Percentiles rank a stretch among this genome's conserved stretches.
phyloP scores from a whole-genome alignment of 2,888 invertebrate species.

The Hirtodrosophila cameraria region DNA sequence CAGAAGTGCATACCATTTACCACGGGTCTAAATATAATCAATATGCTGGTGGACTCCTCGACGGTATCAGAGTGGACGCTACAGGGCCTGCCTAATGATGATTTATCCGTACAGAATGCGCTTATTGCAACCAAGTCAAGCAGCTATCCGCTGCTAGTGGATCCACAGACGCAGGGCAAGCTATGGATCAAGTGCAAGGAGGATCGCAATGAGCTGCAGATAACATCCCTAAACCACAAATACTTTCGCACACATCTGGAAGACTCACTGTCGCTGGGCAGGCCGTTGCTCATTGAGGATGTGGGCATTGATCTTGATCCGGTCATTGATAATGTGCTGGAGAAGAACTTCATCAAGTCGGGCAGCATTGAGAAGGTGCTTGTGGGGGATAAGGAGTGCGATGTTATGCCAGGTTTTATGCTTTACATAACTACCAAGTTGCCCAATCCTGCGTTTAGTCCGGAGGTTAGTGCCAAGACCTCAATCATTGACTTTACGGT shows the following conservation, averaged over 20 bases:
- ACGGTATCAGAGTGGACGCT: slow-evolving; percentile 97
- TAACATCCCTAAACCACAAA: slow-evolving; percentile 97
- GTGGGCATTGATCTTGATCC: slow-evolving; percentile 97
- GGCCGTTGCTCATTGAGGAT: slow-evolving; percentile 96
- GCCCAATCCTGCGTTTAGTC: slow-evolving; percentile 98
- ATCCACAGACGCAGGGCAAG: slow-evolving; percentile 98
- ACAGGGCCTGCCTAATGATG: slow-evolving; percentile 98
- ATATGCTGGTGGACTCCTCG: slow-evolving; percentile 95
- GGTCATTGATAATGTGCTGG: slow-evolving; percentile 97
- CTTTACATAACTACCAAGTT: slow-evolving; percentile 98
- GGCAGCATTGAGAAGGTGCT: slow-evolving; percentile 97
- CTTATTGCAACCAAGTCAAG: slow-evolving; percentile 97
- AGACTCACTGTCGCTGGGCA: slow-evolving; percentile 93
- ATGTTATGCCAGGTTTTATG: slow-evolving; percentile 97
- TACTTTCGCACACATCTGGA: slow-evolving; percentile 97
- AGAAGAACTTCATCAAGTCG: slow-evolving; percentile 98
- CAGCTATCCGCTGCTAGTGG: slow-evolving; percentile 96
- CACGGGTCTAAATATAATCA: slow-evolving; percentile 92
- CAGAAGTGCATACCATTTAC: slow-evolving; percentile 93
- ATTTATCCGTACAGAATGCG: slow-evolving; percentile 97
- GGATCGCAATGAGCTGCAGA: slow-evolving; percentile 93
- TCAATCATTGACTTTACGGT: slow-evolving; percentile 99
- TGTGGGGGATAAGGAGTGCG: slow-evolving; percentile 98
- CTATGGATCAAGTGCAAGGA: slow-evolving; percentile 99
- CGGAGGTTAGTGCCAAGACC: slow-evolving; percentile 98